A percentile compares a stretch with the other conserved stretches of the same genome.
Conservation (phyloP, 2,888 invertebrate genomes). For the Trichogramma dendrolimi region DNA sequence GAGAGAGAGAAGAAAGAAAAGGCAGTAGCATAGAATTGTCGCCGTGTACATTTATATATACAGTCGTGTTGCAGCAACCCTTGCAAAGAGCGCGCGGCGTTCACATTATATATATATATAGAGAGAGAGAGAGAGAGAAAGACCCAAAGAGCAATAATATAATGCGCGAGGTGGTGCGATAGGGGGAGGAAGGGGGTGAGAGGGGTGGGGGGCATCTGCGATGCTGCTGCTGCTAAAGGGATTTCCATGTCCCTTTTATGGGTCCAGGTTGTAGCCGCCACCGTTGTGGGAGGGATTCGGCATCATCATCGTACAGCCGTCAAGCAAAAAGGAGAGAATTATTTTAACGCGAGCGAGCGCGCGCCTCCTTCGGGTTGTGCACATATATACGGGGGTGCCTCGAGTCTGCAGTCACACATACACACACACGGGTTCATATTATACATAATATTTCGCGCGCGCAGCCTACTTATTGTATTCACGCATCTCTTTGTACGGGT, state of each 20-base stretch:
- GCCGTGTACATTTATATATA: neutral
- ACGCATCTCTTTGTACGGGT: constrained; percentile 34
- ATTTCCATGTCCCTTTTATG: constrained; percentile 22
- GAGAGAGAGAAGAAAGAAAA: constrained; percentile 34
- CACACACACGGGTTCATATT: neutral
- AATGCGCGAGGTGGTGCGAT: neutral
- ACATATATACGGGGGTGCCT: constrained; percentile 17
- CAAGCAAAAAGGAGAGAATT: constrained; percentile 31
- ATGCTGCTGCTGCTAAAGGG: constrained; percentile 12
- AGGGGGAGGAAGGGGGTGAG: neutral
- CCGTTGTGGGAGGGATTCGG: constrained; percentile 16
- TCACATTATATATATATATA: constrained; percentile 31
- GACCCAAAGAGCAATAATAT: too few species aligned
- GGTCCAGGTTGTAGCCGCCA: neutral
- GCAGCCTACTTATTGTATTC: constrained; percentile 35
- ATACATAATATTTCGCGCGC: constrained; percentile 37
- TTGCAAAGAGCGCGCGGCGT: neutral
- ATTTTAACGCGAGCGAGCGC: constrained; percentile 44
- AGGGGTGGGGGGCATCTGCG: neutral
- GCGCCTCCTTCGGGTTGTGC: constrained; percentile 22
- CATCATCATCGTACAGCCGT: neutral
- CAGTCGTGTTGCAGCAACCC: too few species aligned
- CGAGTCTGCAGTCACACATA: neutral
- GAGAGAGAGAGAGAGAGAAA: constrained; percentile 4
- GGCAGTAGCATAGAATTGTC: constrained; percentile 21